Percentiles rank a stretch among this genome's conserved stretches.
phyloP scores from a whole-genome alignment of 2,113 vertebrate species.

The Pionites leucogaster region DNA sequence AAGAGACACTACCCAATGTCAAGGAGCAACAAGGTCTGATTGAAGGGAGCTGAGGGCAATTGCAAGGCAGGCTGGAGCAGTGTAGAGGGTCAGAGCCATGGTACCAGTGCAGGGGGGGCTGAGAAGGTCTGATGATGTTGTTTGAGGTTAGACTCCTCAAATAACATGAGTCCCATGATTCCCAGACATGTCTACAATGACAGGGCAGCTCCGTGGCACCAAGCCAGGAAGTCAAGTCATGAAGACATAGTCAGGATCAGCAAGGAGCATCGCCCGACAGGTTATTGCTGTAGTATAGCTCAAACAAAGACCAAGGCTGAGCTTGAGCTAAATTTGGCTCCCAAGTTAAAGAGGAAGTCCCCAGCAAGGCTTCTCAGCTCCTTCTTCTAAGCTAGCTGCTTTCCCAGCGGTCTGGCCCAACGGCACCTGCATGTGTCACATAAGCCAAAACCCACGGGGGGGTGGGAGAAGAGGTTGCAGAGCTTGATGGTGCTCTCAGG shows the following conservation, averaged over 20 bases:
- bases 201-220: fast-evolving
- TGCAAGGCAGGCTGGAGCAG: background rate
- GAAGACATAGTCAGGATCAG: background rate
- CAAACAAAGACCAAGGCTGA: background rate
- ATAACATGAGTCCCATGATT: background rate
- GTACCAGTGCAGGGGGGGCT: background rate
- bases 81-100: background rate
- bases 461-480: background rate
- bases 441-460: background rate
- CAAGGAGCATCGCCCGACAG: background rate
- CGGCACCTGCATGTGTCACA: background rate
- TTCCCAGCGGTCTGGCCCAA: background rate
- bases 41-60: background rate
- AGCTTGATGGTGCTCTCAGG: background rate
- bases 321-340: background rate
- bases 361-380: background rate
- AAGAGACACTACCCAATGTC: background rate
- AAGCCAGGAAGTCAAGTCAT: background rate
- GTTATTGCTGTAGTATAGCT: background rate
- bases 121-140: background rate
- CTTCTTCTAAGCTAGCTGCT: background rate
- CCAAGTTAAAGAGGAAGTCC: background rate
- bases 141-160: background rate
- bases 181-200: background rate
- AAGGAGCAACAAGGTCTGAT: background rate